Evolutionary conservation across 2,888 invertebrate species (phyloP).

Genomic region (Malthinus flaveolus): DNA sequence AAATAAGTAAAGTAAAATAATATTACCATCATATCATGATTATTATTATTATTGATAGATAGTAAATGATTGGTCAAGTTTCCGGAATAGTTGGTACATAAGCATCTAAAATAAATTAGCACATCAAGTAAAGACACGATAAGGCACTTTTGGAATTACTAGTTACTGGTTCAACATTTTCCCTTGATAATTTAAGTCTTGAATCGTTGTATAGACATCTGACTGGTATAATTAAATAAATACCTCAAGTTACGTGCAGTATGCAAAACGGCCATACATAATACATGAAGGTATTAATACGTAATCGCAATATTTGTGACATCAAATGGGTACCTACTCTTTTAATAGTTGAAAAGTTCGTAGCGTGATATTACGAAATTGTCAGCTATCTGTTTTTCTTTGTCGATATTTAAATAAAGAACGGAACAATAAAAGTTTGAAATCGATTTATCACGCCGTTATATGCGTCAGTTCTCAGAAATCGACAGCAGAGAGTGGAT

Average conservation of each 20-base stretch:
- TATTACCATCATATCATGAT: too few relatives aligned
- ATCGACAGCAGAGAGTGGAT: conserved; percentile 41
- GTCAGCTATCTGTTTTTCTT: conserved; percentile 21
- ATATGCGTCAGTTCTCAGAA: conserved; percentile 37
- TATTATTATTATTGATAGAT: conserved; percentile 8
- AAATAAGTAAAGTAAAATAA: too few relatives aligned
- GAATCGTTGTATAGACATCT: conserved; percentile 13
- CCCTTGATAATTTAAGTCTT: conserved; percentile 19
- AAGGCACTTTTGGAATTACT: conserved; percentile 28
- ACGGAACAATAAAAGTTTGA: conserved; percentile 27
- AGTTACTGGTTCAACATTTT: conserved; percentile 19
- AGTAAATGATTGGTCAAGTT: conserved; percentile 12
- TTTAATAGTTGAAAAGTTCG: conserved; percentile 13
- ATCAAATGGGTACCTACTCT: not conserved
- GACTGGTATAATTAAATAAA: not conserved
- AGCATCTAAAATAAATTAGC: conserved; percentile 28
- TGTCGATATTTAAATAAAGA: conserved; percentile 27
- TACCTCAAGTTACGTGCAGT: not conserved
- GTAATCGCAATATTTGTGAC: too few relatives aligned
- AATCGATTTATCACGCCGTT: conserved; percentile 31
- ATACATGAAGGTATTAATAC: too few relatives aligned
- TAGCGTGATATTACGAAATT: conserved; percentile 23
- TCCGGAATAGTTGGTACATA: conserved; percentile 14
- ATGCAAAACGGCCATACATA: not conserved
- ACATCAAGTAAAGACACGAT: conserved; percentile 35